Percentiles rank a stretch among this genome's conserved stretches.
phyloP scores from a whole-genome alignment of 2,888 invertebrate species.

The Maniola hyperantus region DNA sequence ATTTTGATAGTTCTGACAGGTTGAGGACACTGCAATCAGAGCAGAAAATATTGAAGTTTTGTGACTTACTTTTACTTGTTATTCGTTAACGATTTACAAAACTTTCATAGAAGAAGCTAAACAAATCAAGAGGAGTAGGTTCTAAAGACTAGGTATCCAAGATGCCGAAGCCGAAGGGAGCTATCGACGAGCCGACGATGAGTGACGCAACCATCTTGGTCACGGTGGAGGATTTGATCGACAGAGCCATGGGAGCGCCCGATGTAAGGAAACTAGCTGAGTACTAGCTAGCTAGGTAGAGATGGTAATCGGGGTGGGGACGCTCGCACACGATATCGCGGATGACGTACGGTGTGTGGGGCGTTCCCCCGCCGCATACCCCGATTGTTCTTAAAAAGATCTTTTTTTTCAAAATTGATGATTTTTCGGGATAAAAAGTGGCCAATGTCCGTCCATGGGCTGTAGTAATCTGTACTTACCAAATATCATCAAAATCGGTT shows the following conservation, averaged over 20 bases:
- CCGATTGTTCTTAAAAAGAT: too few species aligned
- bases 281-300: too few species aligned
- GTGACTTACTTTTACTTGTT: neutral
- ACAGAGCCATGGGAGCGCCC: conserved; percentile 55
- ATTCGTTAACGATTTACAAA: conserved; percentile 3
- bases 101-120: neutral
- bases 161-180: conserved; percentile 29
- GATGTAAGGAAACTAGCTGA: conserved; percentile 41
- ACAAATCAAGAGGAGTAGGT: neutral
- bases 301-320: too few species aligned
- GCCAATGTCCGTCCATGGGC: too few species aligned
- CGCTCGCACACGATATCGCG: too few species aligned
- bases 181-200: conserved; percentile 53
- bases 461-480: too few species aligned
- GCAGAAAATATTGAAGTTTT: neutral
- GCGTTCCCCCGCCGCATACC: too few species aligned
- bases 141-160: neutral
- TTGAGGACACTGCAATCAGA: neutral
- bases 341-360: too few species aligned
- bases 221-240: conserved; percentile 66
- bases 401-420: too few species aligned
- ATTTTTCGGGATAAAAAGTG: too few species aligned
- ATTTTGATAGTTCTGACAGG: neutral
- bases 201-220: conserved; percentile 58
- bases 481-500: too few species aligned